A percentile compares a stretch with the other conserved stretches of the same genome.
Evolutionary conservation across 2,113 vertebrate genomes (phyloP).

Genomic region (Siniperca knerii): DNA sequence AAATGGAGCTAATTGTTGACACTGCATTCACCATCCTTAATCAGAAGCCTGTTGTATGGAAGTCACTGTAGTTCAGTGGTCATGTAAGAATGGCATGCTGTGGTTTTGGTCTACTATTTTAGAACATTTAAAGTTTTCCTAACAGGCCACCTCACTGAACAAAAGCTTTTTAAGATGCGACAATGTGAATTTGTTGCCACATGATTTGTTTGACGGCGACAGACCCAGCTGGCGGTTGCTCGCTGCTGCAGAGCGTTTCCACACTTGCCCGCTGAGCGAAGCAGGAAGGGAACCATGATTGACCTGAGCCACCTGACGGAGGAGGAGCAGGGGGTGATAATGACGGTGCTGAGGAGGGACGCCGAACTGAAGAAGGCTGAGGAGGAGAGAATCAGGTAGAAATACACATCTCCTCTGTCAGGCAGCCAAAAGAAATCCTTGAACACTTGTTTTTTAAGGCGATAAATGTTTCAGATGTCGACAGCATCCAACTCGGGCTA

Average conservation of each 20-base stretch:
- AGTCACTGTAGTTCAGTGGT: background rate
- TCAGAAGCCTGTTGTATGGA: background rate
- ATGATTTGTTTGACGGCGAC: background rate
- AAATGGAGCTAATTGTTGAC: background rate
- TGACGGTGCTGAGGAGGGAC: conserved; percentile 93
- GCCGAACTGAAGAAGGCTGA: conserved; percentile 91
- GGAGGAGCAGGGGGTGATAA: conserved; percentile 93
- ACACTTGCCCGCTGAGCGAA: background rate
- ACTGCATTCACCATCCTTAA: background rate
- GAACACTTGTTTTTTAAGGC: background rate
- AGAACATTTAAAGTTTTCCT: background rate
- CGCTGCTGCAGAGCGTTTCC: background rate
- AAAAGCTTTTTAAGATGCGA: background rate
- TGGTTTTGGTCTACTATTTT: background rate
- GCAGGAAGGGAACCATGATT: conserved; percentile 87
- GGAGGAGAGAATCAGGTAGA: conserved; percentile 93
- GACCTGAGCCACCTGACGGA: conserved; percentile 96
- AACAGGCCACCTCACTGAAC: background rate
- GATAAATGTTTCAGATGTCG: background rate
- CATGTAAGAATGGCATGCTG: background rate
- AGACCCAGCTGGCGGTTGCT: conserved; percentile 10
- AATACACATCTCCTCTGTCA: background rate
- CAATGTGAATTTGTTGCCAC: background rate
- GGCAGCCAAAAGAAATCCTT: background rate
- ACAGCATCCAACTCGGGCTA: background rate